Evolutionary conservation across 2,888 invertebrate genomes (phyloP).

Genomic region (Emmelina monodactyla): DNA sequence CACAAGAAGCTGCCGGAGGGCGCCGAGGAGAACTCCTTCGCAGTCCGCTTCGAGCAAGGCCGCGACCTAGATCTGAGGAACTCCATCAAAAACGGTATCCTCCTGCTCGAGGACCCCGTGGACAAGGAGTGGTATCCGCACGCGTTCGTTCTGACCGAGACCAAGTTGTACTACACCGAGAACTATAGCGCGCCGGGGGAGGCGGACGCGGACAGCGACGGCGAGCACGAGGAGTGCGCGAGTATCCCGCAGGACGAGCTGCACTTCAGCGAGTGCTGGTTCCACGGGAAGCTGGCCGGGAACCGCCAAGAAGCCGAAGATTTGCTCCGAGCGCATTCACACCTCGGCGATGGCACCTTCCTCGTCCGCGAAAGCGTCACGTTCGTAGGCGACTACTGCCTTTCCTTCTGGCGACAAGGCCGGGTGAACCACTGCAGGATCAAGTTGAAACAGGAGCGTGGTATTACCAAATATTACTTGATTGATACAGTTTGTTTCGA

Average conservation of each 20-base stretch:
- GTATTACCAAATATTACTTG: conserved; percentile 88
- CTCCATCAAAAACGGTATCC: conserved; percentile 87
- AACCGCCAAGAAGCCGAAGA: conserved; percentile 83
- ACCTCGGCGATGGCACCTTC: conserved; percentile 91
- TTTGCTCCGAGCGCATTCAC: conserved; percentile 77
- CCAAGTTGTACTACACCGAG: conserved; percentile 88
- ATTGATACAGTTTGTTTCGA: conserved; percentile 90
- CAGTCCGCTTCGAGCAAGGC: conserved; percentile 65
- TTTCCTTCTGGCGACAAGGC: conserved; percentile 92
- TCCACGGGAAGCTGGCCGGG: conserved; percentile 85
- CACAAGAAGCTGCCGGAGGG: conserved; percentile 95
- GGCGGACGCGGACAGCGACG: conserved; percentile 67
- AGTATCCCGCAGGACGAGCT: conserved; percentile 85
- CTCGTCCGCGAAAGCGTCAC: conserved; percentile 93
- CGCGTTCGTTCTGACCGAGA: conserved; percentile 90
- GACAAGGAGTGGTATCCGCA: conserved; percentile 93
- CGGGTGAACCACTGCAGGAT: conserved; percentile 93
- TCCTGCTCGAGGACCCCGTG: conserved; percentile 88
- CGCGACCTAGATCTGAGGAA: conserved; percentile 81
- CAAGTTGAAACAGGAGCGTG: conserved; percentile 86
- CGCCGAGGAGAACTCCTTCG: conserved; percentile 75
- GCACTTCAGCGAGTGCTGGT: conserved; percentile 94
- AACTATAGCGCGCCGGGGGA: conserved; percentile 60
- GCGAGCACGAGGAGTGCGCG: conserved; percentile 64
- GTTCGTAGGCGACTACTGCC: conserved; percentile 94